Base-by-base conservation (phyloP, 2,888 invertebrate species). In the Elmis aenea region DNA sequence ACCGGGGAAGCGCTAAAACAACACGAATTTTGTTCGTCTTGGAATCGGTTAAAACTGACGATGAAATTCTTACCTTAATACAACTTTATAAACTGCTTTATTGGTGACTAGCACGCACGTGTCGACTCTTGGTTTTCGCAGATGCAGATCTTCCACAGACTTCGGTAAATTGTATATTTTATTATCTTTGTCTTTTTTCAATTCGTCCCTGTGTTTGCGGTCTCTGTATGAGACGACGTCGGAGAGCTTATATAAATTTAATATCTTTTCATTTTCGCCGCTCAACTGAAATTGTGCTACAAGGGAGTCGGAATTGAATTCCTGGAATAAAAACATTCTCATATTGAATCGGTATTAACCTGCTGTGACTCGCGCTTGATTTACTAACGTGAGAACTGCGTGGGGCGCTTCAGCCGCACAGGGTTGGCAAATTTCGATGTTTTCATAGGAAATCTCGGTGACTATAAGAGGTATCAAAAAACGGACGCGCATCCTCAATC, bases 81-180 rank as follows among this genome's bases (percentile, higher is more conserved):
- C 60, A 42, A 80, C 64, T 64, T 74, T 75, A 61, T 80, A 81
- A 29, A 80, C 71, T 48, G 73, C 73, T 49, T 62, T 63, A 59
- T 73, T 74, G 10, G 80, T 80, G 25, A 81, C 71, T 45, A 81
- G 60, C 34, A 80, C 62, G 60, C 80, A 80, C 23, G 73, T 71
- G 59, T 76, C 76, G 30, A 74, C 63, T 47, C 63, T 61, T 38
- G 70, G 69, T 52, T 66, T 64, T 37, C 69, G 65, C 42, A 73
- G 56, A 45, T 66, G 64, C 33, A 72, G 55, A 52, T 75, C 73
- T 36, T 69, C 64, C 28, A 72, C 58, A 39, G 55, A 63, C 48
- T 66, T 69, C 23, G 71, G 68, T 50, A 73, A 57, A n/a, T 57
- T 57, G 51, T 62, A 67, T 29, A 59, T 57, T 42, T 46, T 54